Base-by-base conservation (phyloP, 2,888 invertebrate species). In the Tetrapedia diversipes region DNA sequence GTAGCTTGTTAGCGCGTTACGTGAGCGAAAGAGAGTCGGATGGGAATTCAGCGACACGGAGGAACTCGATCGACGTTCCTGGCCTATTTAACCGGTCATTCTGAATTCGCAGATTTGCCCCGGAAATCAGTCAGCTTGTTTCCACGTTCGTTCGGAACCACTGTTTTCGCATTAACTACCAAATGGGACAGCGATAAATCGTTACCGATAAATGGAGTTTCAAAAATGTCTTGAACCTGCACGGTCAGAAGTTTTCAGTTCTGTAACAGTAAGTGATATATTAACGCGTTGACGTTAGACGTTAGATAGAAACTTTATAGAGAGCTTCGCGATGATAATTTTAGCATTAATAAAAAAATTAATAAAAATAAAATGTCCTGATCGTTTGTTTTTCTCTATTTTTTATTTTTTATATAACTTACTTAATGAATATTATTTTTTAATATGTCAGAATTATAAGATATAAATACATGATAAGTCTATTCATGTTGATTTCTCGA, bases 1-100 rank as follows among this genome's bases (percentile, higher is more conserved):
- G 60, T 75, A 79, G 82, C 82, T 85, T 81, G 86, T 86, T 84
- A 86, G 81, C 83, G 79, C 76, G 81, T 77, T 79, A 82, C 81
- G 81, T 68, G 78, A 82, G 75, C 65, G 72, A 75, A 68, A 53
- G 68, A 72, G 69, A 64, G 59, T 54, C 69, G 77, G 63, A 47
- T 57, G 11, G 56, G 69, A 43, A 47, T 49, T 59, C 53, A 39
- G 11, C n/a, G 32, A 27, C 6, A 27, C 10, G 34, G 19, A 34
- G 29, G 29, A 51, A 39, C 24, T 43, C 68, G 57, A 77, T 77
- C 70, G 74, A 49, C 59, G 45, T 24, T 29, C 24, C 10, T 49
- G 45, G 66, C 51, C 78, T 54, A 60, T 82, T 79, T 65, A 57
- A 11, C 54, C 69, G 67, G 32, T 22, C 24, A n/a, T 70, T 60